Base-by-base conservation (phyloP, 2,113 vertebrate species). In the Prionailurus bengalensis region DNA sequence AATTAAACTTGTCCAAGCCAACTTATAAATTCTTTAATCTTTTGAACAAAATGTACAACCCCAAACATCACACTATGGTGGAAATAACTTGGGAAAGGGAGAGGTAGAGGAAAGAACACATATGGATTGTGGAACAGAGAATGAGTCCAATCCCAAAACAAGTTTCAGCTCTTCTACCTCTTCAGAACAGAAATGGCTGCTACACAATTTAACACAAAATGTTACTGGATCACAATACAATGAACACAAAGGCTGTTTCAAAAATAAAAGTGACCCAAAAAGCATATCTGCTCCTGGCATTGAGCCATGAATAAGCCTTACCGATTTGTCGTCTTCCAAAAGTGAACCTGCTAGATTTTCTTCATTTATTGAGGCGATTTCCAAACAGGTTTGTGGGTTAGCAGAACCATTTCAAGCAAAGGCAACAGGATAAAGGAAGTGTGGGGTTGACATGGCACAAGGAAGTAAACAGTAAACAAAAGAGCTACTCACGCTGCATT, bases 31-130 rank as follows among this genome's bases (percentile, higher is more conserved):
- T 98, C 98, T 98, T 98, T 96, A 98, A 97, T 98, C 87, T 98
- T 98, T 98, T 98, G 97, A 98, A 99, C 98, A 98, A 98, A 98
- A 98, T 99, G 97, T 98, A 98, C 99, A 99, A 98, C 98, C 97
- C 96, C 98, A 98, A 98, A 98, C 97, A 98, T 98, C 97, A 98
- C 97, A 98, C 94, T 96, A 97, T 96, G 93, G 97, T 96, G 97
- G 93, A 96, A 97, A 97, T 86, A 97, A 98, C 88, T 96, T 94
- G 95, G 65, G 89, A 95, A 94, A 97, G 68, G 63, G 87, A 97
- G 95, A 96, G 94, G 94, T 80, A 97, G 92, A 96, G 82, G 94
- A 97, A 97, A 95, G 97, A 98, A 98, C 97, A 99, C 98, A 99
- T 97, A 98, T 94, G 97, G 96, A 97, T 98, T 98, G 97, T 97